Base-by-base conservation (phyloP, 2,888 invertebrate genomes). In the Cephus nigrinus region DNA sequence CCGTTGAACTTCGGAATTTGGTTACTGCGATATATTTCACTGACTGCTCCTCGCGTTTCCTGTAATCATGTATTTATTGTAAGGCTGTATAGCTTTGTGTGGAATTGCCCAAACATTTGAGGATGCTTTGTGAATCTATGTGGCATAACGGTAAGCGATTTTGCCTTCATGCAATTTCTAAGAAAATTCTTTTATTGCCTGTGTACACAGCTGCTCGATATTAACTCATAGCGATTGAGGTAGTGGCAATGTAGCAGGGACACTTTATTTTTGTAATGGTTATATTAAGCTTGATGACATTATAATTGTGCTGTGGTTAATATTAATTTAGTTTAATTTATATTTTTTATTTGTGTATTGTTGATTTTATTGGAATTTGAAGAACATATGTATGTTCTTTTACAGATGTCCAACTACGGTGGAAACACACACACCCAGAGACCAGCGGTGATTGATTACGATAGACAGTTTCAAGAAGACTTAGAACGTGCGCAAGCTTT, bases 401-500 rank as follows among this genome's bases (percentile, higher is more conserved):
- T 81, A 4, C 73, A 91, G 91, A 91, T 91, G 91, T 91, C 91
- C 82, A 89, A 88, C 83, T 89, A 87, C 81, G 81, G 84, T 81
- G 89, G 86, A 83, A 90, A 88, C 78, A 83, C 88, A 73, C 85
- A 85, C 74, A 80, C 85, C 80, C 90, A 89, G 76, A 87, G 87
- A 82, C 81, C 84, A 80, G 82, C 87, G 84, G 90, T 90, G 85
- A 89, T 92, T 80, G 96, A 96, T 89, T 95, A 95, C 92, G 97
- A 97, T 88, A 94, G 95, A 87, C 95, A 97, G 92, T 97, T 96
- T 89, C 94, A 96, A 93, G 96, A 96, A 82, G 97, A 98, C 90
- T 92, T 97, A 90, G 97, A 97, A 92, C 95, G 96, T 91, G 97
- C 97, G 1, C 96, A 96, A 90, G 97, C 97, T 76, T 92, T 97